A percentile compares a stretch with the other conserved stretches of the same genome.
phyloP scores from a whole-genome alignment of 1,140 invertebrate genomes.

The Penaeus indicus region DNA sequence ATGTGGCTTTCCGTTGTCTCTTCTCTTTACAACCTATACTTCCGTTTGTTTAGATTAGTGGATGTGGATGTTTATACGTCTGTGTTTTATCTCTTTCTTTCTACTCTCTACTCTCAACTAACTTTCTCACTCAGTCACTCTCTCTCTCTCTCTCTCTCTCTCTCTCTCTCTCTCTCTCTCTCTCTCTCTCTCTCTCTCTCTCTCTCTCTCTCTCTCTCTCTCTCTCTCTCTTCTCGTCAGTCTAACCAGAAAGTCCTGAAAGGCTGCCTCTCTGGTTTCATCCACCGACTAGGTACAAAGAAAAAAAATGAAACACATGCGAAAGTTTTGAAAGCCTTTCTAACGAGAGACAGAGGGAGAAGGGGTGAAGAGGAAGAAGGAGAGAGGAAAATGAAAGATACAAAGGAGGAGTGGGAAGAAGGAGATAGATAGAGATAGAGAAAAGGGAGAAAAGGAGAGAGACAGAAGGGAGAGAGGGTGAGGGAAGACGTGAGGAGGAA shows the following conservation, averaged over 20 bases:
- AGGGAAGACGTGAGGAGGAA: background rate
- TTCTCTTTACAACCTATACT: too few species aligned
- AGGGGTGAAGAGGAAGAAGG: background rate
- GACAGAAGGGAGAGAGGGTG: background rate
- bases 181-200: background rate
- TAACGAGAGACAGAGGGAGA: background rate
- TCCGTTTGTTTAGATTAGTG: too few species aligned
- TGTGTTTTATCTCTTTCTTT: too few species aligned
- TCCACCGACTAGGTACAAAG: too few species aligned
- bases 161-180: background rate
- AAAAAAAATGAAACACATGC: too few species aligned
- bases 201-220: slow-evolving; percentile 16
- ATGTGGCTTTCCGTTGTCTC: background rate
- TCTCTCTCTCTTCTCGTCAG: background rate
- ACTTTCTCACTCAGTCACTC: background rate
- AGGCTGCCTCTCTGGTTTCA: too few species aligned
- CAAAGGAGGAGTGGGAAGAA: background rate
- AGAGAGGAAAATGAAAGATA: background rate
- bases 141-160: background rate
- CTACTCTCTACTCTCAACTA: background rate
- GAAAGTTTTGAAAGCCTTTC: background rate
- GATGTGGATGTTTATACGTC: too few species aligned
- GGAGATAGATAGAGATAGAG: background rate
- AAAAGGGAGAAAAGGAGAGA: background rate
- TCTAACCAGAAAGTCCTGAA: background rate